Evolutionary conservation across 2,113 vertebrate species (phyloP).

Genomic region (Calonectris borealis): DNA sequence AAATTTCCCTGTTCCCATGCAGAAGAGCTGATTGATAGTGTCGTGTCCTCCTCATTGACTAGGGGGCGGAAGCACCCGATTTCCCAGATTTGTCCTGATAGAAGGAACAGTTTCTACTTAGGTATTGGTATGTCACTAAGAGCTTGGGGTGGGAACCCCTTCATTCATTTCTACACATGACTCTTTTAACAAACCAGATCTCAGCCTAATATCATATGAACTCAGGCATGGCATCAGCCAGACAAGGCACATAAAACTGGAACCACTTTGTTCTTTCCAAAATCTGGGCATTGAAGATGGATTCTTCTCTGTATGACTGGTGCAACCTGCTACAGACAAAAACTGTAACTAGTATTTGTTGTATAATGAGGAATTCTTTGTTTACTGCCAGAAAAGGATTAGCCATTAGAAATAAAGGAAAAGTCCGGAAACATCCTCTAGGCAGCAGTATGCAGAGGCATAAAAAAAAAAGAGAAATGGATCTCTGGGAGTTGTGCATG

Average conservation of each 20-base stretch:
- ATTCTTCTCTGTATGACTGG: background rate
- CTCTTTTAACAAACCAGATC: background rate
- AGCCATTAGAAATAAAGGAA: background rate
- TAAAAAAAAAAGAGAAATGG: background rate
- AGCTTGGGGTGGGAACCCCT: background rate
- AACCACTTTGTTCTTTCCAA: background rate
- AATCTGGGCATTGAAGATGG: background rate
- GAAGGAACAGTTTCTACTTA: background rate
- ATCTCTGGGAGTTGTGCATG: background rate
- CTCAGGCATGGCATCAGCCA: background rate
- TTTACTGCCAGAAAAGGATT: background rate
- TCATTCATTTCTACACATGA: background rate
- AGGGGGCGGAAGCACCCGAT: fast-evolving
- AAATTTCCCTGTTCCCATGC: background rate
- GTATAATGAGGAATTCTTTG: background rate
- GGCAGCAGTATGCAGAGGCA: background rate
- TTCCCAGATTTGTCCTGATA: background rate
- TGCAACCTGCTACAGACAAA: background rate
- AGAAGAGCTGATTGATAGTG: background rate
- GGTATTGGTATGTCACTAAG: background rate
- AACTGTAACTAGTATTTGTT: background rate
- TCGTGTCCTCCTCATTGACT: background rate
- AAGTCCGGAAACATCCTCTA: background rate
- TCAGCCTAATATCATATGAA: background rate
- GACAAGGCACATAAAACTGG: background rate